A percentile compares a stretch with the other conserved stretches of the same genome.
Evolutionary conservation across 2,797 vertebrate genomes (phyloP).

Genomic region (Arrhamphus sclerolepis): DNA sequence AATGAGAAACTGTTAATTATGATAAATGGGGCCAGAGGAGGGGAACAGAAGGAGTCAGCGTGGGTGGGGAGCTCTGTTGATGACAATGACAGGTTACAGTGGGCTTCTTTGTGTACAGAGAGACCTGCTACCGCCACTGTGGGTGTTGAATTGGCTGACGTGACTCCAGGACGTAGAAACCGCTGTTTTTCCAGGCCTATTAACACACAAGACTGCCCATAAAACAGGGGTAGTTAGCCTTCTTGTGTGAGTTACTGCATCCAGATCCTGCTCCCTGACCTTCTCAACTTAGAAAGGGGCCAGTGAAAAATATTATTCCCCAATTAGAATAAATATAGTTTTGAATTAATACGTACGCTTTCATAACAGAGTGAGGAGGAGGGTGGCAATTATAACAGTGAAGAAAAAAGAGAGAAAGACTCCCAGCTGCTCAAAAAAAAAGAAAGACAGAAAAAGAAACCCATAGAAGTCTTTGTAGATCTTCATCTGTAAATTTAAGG

Average conservation of each 20-base stretch:
- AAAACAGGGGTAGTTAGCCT: conserved; percentile 11
- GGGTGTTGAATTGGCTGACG: conserved; percentile 26
- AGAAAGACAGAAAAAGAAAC: background rate
- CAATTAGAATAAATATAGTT: conserved; percentile 35
- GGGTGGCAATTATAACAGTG: conserved; percentile 4
- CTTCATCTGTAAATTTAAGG: conserved; percentile 2
- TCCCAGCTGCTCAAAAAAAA: background rate
- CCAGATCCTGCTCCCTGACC: conserved; percentile 39
- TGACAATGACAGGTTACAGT: conserved; percentile 49
- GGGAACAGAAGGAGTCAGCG: background rate
- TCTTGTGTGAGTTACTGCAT: conserved; percentile 26
- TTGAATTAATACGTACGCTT: conserved; percentile 23
- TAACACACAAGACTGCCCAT: conserved; percentile 19
- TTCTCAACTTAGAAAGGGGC: conserved; percentile 21
- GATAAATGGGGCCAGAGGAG: conserved; percentile 8
- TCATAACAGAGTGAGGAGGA: conserved; percentile 5
- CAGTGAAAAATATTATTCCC: conserved; percentile 15
- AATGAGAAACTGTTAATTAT: conserved; percentile 42
- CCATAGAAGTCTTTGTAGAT: background rate
- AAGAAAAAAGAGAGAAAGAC: conserved; percentile 4
- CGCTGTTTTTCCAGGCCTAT: conserved; percentile 21
- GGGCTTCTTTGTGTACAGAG: conserved; percentile 10
- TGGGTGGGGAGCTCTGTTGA: conserved; percentile 15
- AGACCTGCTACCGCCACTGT: conserved; percentile 20
- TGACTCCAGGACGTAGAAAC: conserved; percentile 10